Evolutionary conservation across 2,113 vertebrate species (phyloP), one percentile per base, ranked within the genome.

Genomic region (Nansenia antarctica): DNA sequence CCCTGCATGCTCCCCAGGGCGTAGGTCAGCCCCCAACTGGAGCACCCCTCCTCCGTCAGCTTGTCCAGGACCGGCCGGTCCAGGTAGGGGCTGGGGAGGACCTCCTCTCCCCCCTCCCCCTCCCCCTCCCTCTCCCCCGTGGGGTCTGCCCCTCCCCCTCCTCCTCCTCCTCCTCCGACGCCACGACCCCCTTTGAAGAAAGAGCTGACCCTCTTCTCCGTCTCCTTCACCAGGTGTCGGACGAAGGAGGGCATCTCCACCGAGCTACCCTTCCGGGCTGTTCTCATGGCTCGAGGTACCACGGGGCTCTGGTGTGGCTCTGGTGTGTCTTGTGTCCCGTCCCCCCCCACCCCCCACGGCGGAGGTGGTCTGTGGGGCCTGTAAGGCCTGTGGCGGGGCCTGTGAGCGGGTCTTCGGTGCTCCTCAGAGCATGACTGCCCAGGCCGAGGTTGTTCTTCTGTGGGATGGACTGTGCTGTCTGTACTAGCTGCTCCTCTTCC

Each of bases 151-250:
- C 86, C 90, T 39, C 87, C 90, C 2, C 88, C 85, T 3, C 87
- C 79, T 49, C 89, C 79, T 49, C 89, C n/a, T n/a, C n/a, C n/a
- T n/a, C n/a, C n/a, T n/a, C n/a, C n/a, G n/a, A n/a, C n/a, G n/a
- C n/a, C n/a, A n/a, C n/a, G n/a, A n/a, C n/a, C n/a, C n/a, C n/a
- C 91, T 82, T 91, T 92, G 78, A 93, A 93, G 83, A 93, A 90
- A 4, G 86, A 90, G 57, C 90, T 91, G 81, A 93, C 85, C 87
- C 88, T 86, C 77, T 89, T 92, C 77, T 93, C 92, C 0, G 90
- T 93, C 79, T 92, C 91, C 62, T 90, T 91, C 69, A 91, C 92
- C 77, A 93, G 84, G 78, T 92, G 92, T 22, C 92, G 74, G 67
- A 93, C 85, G 12, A 94, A 94, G 0, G 89, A 84, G 6, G 92